Evolutionary conservation across 2,113 vertebrate genomes (phyloP).

Genomic region (Centropus bengalensis): DNA sequence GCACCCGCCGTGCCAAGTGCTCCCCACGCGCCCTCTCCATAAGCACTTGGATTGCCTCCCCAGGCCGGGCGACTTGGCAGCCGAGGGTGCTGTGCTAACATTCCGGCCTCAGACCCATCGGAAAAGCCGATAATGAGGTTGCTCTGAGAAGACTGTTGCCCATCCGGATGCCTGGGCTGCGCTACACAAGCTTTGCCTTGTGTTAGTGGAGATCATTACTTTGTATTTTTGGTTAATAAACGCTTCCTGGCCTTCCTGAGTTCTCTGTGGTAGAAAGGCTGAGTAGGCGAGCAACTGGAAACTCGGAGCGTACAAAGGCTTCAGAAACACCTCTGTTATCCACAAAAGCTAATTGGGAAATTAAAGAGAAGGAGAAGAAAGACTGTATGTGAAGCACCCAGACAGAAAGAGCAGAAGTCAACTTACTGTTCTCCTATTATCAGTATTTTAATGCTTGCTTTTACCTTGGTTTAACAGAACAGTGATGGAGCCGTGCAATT

Average conservation of each 20-base stretch:
- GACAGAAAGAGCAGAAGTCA: background rate
- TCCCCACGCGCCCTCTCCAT: fast-evolving
- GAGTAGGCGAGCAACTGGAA: background rate
- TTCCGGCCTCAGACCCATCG: background rate
- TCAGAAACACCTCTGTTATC: constrained; percentile 47
- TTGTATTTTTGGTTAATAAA: background rate
- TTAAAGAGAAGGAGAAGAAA: constrained; percentile 44
- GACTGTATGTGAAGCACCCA: background rate
- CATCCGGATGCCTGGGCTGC: background rate
- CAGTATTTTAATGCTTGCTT: constrained; percentile 56
- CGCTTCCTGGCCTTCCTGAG: background rate
- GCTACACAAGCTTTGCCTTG: background rate
- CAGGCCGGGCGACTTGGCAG: fast-evolving
- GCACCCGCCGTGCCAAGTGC: fast-evolving
- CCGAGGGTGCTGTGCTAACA: background rate
- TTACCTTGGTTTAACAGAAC: constrained; percentile 4
- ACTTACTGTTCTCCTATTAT: constrained; percentile 49
- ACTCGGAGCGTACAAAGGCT: background rate
- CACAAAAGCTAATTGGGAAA: constrained; percentile 58
- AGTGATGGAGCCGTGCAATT: constrained; percentile 40
- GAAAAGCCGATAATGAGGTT: background rate
- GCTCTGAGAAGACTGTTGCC: background rate
- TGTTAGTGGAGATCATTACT: background rate
- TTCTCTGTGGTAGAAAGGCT: background rate
- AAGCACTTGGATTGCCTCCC: background rate